Base-by-base conservation (phyloP, 2,888 invertebrate genomes). In the Neoitamus cyanurus region DNA sequence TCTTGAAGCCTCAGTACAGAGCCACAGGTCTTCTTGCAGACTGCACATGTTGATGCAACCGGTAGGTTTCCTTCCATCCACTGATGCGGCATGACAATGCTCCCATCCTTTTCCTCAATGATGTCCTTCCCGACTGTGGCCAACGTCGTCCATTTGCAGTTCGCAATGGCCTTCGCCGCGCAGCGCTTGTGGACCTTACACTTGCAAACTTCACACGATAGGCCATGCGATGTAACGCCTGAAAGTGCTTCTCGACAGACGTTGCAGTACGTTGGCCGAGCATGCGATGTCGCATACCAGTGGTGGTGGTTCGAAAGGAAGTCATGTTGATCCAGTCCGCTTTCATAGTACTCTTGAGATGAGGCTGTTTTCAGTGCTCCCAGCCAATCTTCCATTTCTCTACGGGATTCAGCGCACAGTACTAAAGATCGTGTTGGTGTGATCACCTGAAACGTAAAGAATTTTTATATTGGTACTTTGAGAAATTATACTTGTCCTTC, bases 31-130 rank as follows among this genome's bases (percentile, higher is more conserved):
- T 97, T 97, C 90, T 98, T 98, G 92, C 99, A 99, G 86, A 97
- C 94, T 87, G 94, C 93, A 91, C 99, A 99, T 91, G 97, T 96
- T 86, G 98, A 96, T 84, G 98, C 97, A 84, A 98, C 98, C 3
- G 98, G 98, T 87, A 99, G 92, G 92, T 99, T 99, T 58, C 99
- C 98, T 91, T 98, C 98, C 93, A 99, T 94, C 99, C 99, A 99
- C 90, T 99, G 99, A 92, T 99, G 99, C 13, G 98, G 98, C 97
- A 98, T 98, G 87, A 95, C 95, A 88, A 97, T 96, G 90, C 94
- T 96, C 92, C 98, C 97, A 90, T 98, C 97, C 86, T 94, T 93
- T 88, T 98, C 97, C 89, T 98, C 98, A 78, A 98, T 97, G 84
- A 98, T 96, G 88, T 98, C 97, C 89, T 96, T 96, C n/a, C 98